Evolutionary conservation across 1,140 invertebrate species (phyloP), one percentile per base, ranked within the genome.

Genomic region (Drosophila mayri): DNA sequence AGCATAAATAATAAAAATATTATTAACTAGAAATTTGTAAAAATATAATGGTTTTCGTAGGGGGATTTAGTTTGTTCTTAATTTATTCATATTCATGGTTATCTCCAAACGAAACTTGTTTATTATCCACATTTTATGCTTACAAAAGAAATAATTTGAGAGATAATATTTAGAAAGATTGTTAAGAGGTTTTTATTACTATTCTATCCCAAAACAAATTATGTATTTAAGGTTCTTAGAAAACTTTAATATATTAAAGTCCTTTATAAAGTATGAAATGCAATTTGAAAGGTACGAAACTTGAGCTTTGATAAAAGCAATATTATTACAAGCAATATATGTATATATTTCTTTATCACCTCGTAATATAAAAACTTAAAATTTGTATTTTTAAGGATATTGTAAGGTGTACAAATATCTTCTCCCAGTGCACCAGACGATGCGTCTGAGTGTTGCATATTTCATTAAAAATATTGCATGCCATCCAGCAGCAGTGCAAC

Each of bases 381-480:
- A 35, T 12, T 35, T 9, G 1, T 2, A 32, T n/a, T 14, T 18
- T 20, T 12, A 9, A 9, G 7, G 14, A 3, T 25, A 10, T 0
- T 11, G 16, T 1, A 16, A 3, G 2, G 0, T 4, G 22, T 25
- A 2, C 16, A 7, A 0, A 44, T 28, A 52, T 28, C 14, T 54
- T 67, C 32, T 66, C 38, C 9, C n/a, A 44, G 75, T 61, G 61
- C 16, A 35, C 16, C n/a, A 40, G 43, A 18, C 6, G 44, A 25
- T 75, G 73, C 28, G 57, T 76, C 57, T 77, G 73, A 62, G 58
- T 78, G 54, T 78, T 88, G 70, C 85, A 85, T 88, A 90, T 88
- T 88, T 88, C 81, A 88, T 88, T 84, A 88, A 88, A 88, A 88
- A 78, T 84, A 88, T 90, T 90, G 85, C 85, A 76, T 76, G 55